A percentile compares a stretch with the other conserved stretches of the same genome.
Evolutionary conservation across 2,113 vertebrate species (phyloP).

Genomic region (Engystomops pustulosus): DNA sequence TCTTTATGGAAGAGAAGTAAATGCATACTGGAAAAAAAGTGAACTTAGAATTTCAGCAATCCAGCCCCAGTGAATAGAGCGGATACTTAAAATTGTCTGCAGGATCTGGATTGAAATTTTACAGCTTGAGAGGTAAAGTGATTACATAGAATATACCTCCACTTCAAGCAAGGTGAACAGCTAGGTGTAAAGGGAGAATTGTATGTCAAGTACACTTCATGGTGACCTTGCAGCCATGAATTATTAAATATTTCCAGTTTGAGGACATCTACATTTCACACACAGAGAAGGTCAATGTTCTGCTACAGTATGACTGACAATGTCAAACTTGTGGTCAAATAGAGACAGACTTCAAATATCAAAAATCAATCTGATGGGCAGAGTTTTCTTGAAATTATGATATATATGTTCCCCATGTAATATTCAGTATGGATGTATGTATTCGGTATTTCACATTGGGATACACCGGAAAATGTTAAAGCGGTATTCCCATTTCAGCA

Average conservation of each 20-base stretch:
- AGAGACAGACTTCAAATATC: neutral
- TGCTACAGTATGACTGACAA: slow-evolving; percentile 17
- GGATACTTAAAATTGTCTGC: slow-evolving; percentile 28
- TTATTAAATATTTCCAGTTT: slow-evolving; percentile 39
- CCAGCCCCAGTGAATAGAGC: neutral
- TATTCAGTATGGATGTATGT: no score
- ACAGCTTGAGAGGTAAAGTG: slow-evolving; percentile 21
- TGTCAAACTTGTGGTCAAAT: neutral
- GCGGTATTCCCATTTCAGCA: no score
- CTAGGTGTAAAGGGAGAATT: slow-evolving; percentile 29
- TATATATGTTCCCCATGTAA: neutral
- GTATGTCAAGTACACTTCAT: slow-evolving; percentile 27
- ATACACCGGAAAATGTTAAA: no score
- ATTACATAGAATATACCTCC: slow-evolving; percentile 21
- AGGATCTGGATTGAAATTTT: slow-evolving; percentile 31
- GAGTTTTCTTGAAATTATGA: neutral
- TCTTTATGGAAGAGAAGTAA: slow-evolving; percentile 31
- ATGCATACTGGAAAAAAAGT: slow-evolving; percentile 26
- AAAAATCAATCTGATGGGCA: neutral
- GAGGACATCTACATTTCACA: slow-evolving; percentile 21
- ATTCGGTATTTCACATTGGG: no score
- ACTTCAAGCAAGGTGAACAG: slow-evolving; percentile 19
- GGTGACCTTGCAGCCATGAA: slow-evolving; percentile 40
- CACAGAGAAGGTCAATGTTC: neutral
- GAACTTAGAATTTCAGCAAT: slow-evolving; percentile 27